Evolutionary conservation across 1,140 invertebrate species (phyloP).

Genomic region (Brachystomella parvula): DNA sequence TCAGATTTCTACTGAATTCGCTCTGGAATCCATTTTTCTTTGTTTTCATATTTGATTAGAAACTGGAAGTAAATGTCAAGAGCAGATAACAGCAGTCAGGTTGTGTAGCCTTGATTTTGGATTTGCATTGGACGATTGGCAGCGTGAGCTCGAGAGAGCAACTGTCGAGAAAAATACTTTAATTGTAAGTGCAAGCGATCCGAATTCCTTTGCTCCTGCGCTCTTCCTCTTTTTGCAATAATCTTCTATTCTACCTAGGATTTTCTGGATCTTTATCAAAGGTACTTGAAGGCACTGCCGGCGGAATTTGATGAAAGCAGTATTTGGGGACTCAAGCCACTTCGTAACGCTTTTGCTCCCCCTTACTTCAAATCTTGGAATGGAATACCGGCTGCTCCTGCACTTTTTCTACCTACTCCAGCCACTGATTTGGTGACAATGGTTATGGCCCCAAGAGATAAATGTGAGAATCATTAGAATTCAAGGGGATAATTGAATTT

Average conservation of each 20-base stretch:
- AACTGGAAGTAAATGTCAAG: too few species aligned
- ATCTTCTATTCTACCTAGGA: background rate
- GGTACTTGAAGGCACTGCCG: background rate
- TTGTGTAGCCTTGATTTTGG: too few species aligned
- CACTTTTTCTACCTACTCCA: background rate
- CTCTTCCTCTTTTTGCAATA: too few species aligned
- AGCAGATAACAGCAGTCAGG: too few species aligned
- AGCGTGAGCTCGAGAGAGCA: background rate
- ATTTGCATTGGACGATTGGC: background rate
- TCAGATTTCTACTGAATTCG: too few species aligned
- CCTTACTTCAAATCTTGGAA: constrained; percentile 8
- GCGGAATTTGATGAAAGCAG: constrained; percentile 13
- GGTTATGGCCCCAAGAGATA: background rate
- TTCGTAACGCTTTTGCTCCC: background rate
- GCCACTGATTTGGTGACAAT: background rate
- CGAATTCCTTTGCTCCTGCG: too few species aligned
- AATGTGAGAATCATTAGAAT: background rate
- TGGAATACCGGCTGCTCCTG: background rate
- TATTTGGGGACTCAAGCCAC: constrained; percentile 12
- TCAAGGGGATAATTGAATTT: too few species aligned
- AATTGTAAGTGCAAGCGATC: background rate
- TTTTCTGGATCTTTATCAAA: background rate
- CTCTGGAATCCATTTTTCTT: too few species aligned
- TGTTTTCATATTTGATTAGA: too few species aligned
- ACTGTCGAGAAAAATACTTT: background rate